Conservation (phyloP, 2,113 vertebrate species). For the Nannospalax galili region DNA sequence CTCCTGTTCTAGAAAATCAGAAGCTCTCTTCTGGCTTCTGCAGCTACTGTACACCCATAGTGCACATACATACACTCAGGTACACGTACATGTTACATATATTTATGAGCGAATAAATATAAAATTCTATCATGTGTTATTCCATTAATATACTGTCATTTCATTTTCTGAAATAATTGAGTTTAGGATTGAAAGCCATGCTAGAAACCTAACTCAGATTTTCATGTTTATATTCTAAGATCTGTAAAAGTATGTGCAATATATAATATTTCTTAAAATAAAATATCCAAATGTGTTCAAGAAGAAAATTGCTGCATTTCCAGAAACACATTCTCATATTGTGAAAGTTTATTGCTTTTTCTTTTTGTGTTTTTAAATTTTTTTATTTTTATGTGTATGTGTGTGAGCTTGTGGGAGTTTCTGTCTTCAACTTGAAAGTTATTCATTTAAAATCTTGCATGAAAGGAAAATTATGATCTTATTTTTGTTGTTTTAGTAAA, state of each 20-base stretch:
- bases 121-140: not conserved
- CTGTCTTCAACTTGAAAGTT: too few relatives aligned
- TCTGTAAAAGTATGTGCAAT: not conserved
- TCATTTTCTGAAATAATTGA: not conserved
- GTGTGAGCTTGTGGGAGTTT: too few relatives aligned
- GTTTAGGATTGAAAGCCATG: not conserved
- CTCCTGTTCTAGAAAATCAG: too few relatives aligned
- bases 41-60: too few relatives aligned
- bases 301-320: not conserved
- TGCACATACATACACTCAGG: too few relatives aligned
- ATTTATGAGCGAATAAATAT: too few relatives aligned
- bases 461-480: too few relatives aligned
- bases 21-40: too few relatives aligned
- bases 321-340: not conserved
- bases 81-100: too few relatives aligned
- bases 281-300: not conserved
- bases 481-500: not conserved
- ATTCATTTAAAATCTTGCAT: too few relatives aligned
- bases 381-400: too few relatives aligned
- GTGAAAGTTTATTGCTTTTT: not conserved
- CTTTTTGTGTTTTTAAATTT: not conserved
- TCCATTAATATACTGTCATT: not conserved
- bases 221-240: not conserved
- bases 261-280: not conserved
- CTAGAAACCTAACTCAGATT: not conserved